Evolutionary conservation across 2,888 invertebrate genomes (phyloP), one percentile per base, ranked within the genome.

Genomic region (Aspidiotus rigidus): DNA sequence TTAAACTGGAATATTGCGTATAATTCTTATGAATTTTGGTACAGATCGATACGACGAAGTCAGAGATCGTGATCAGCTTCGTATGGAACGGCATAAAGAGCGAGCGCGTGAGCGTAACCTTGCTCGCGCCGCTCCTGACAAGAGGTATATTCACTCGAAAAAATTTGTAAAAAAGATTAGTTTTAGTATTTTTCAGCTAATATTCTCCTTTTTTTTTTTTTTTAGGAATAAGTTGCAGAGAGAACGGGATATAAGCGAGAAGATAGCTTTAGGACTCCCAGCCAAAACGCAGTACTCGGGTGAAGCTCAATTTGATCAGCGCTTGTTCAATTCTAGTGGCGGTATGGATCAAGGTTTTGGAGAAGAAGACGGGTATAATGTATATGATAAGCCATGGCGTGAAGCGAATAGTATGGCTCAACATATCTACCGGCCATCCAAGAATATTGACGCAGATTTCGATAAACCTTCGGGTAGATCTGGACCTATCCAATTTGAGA

Each of bases 321-420:
- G 99, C 44, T 81, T 99, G 13, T 98, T 99, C 78, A 98, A 98
- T 75, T 94, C 93, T 73, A 87, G 84, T 66, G 90, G 90, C 75
- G 93, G 93, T 64, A 89, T 99, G 87, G 96, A 93, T 76, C 88
- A 89, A 73, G 96, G 96, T 0, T 98, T 93, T 78, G 95, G 88
- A 0, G 97, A 98, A 75, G 99, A 99, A 75, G 99, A 99, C 75
- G 90, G 89, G 0, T 99, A 99, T 80, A 95, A 90, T 77, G 96
- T 98, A 0, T 99, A 99, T 77, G 97, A 98, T 79, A 94, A 95
- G 78, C 94, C 99, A 0, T 99, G 98, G 99, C 86, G 97, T 69
- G 90, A 93, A 74, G 86, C 88, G 42, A 90, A 89, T 74, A 85
- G 87, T 0, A 83, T 97, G 71, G 92, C 90, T 0, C 86, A 90